Percentiles rank a stretch among this genome's conserved stretches.
These are phyloP conservation scores for Pocillopora damicornis DNA, from an alignment of 64 coral and sea anemone species.

Conservation along the genomic window DNA sequence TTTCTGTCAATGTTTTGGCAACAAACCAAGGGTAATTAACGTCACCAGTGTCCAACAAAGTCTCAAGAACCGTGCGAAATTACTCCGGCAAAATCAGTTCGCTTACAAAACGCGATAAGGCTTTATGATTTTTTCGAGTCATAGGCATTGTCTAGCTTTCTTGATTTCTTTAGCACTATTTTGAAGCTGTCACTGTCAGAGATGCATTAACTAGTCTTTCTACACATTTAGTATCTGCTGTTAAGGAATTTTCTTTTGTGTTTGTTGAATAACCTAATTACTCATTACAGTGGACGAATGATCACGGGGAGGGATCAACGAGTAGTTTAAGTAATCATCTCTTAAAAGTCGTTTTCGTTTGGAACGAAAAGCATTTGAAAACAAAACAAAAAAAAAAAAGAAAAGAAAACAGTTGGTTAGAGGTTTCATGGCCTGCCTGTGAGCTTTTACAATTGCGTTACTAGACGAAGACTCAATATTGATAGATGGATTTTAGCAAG, in stretches of 20 bases:
- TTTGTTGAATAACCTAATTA: conserved; percentile 21
- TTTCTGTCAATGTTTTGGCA: too few species aligned
- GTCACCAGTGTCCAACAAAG: too few species aligned
- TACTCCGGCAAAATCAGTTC: too few species aligned
- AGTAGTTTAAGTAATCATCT: conserved; percentile 14
- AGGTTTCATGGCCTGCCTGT: not conserved
- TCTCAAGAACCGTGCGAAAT: too few species aligned
- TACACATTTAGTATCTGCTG: conserved; percentile 1
- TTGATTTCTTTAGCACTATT: not conserved
- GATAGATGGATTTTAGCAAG: not conserved
- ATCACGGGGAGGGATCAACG: not conserved
- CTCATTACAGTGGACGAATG: not conserved
- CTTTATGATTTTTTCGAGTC: not conserved
- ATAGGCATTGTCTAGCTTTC: conserved; percentile 22
- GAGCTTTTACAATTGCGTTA: conserved; percentile 11
- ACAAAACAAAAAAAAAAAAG: not conserved
- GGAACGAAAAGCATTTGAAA: conserved; percentile 13
- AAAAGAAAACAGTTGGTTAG: not conserved
- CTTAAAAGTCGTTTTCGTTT: not conserved
- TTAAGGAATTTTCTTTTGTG: conserved; percentile 40
- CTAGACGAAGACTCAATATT: not conserved
- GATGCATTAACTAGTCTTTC: conserved; percentile 2
- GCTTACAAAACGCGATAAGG: not conserved
- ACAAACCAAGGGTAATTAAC: too few species aligned
- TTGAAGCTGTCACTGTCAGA: not conserved